Conservation (phyloP, 2,888 invertebrate genomes). For the Lordiphosa andalusiaca region DNA sequence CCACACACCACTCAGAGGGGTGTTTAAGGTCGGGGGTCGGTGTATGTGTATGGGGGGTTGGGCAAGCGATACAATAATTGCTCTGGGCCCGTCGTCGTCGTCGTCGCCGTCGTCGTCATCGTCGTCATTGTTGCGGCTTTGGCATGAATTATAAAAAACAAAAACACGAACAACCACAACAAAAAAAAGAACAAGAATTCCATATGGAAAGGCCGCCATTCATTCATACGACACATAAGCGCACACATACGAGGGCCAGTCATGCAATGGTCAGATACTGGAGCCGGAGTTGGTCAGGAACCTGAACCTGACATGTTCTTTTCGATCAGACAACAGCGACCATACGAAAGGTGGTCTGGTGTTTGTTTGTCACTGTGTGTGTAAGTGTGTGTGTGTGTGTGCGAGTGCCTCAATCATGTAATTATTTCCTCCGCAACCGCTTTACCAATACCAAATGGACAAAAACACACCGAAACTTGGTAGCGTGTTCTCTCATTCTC, state of each 20-base stretch:
- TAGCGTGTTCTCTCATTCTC: slow-evolving; percentile 65
- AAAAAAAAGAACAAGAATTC: slow-evolving; percentile 44
- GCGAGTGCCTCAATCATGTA: slow-evolving; percentile 78
- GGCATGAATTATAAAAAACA: slow-evolving; percentile 49
- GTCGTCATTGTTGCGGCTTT: slow-evolving; percentile 56
- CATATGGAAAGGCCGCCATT: slow-evolving; percentile 64
- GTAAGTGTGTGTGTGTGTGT: slow-evolving; percentile 31
- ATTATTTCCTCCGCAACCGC: slow-evolving; percentile 79
- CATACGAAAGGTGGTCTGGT: slow-evolving; percentile 15
- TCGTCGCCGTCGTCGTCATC: slow-evolving; percentile 20
- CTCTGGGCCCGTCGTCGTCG: slow-evolving; percentile 44
- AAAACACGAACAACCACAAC: slow-evolving; percentile 37
- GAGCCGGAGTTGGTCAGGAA: slow-evolving; percentile 39
- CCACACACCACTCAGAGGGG: slow-evolving; percentile 11
- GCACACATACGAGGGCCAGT: slow-evolving; percentile 30
- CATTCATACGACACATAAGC: slow-evolving; percentile 45
- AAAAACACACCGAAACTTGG: slow-evolving; percentile 33
- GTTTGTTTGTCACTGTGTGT: slow-evolving; percentile 43
- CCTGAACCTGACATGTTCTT: slow-evolving; percentile 66
- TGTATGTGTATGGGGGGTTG: slow-evolving; percentile 10
- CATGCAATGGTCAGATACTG: slow-evolving; percentile 60
- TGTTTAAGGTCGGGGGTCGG: slow-evolving; percentile 14
- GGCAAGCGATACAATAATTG: slow-evolving; percentile 72
- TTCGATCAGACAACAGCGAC: slow-evolving; percentile 62
- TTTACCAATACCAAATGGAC: slow-evolving; percentile 47